Evolutionary conservation across 2,888 invertebrate species (phyloP), one percentile per base, ranked within the genome.

Genomic region (Philereme vetulata): DNA sequence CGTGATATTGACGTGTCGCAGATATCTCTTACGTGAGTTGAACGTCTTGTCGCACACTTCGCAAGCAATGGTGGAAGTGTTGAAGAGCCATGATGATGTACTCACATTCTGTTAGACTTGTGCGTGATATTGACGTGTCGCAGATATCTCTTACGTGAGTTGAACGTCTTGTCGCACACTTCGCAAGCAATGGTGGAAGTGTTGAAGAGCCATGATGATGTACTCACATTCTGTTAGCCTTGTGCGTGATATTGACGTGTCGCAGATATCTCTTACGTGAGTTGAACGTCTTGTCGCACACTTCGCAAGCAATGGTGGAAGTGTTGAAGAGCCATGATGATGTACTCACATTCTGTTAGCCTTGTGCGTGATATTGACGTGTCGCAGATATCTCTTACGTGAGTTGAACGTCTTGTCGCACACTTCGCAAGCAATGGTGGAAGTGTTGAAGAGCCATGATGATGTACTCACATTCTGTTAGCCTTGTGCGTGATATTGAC

Each of bases 391-490:
- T 1, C 21, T 21, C 21, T 21, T 21, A 1, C 21, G 21, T 21
- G 10, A 5, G 38, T 38, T 38, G 38, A 10, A 49, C 0, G 38
- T n/a, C 34, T 49, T 49, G 6, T 11, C 21, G 38, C 47, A 47
- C n/a, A 54, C 61, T 5, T 32, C 34, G n/a, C 62, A 62, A n/a
- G n/a, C n/a, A 21, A 21, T 21, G 21, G 21, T 21, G 1, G 21
- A 21, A 21, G 21, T 21, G 21, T 21, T 21, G n/a, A 21, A 21
- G 21, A 21, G 1, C 21, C 2, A 21, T 21, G 21, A 21, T 21
- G 21, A 1, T 46, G 21, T 21, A 21, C 21, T 21, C 21, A 21
- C 21, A 21, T 21, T 21, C 21, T 21, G 21, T 21, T 21, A 21
- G 2, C 21, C 21, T 21, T 21, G 21, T 21, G 21, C 21, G 21